Conservation (phyloP, 2,888 invertebrate species). For the Agonopterix heracliana region DNA sequence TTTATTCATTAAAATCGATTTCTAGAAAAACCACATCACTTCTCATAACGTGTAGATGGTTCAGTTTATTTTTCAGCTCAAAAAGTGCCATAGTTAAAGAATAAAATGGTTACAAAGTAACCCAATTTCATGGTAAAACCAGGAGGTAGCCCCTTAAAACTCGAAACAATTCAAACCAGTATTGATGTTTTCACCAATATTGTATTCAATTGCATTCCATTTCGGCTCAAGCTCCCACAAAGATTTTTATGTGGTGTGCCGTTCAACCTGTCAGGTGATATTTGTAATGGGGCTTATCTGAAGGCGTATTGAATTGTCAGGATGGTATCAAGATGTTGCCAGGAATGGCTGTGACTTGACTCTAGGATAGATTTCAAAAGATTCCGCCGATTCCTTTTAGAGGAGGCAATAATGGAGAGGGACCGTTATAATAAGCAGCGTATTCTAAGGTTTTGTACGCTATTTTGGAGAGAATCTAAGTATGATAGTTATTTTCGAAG, state of each 20-base stretch:
- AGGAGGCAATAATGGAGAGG: constrained; percentile 22
- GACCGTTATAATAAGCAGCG: neutral
- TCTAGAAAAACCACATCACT: too few relatives aligned
- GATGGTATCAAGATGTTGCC: constrained; percentile 40
- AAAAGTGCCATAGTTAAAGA: too few relatives aligned
- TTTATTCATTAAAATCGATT: too few relatives aligned
- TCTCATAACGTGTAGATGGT: too few relatives aligned
- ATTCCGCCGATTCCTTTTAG: constrained; percentile 27
- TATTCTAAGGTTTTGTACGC: too few relatives aligned
- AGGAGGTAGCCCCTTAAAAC: too few relatives aligned
- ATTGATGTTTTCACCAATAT: constrained; percentile 17
- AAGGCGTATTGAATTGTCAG: constrained; percentile 60
- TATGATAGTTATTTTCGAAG: too few relatives aligned
- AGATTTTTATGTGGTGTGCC: constrained; percentile 44
- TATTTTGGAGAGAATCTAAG: too few relatives aligned
- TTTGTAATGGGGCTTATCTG: constrained; percentile 51
- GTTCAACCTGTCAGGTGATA: constrained; percentile 42
- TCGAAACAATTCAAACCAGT: neutral
- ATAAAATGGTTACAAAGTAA: too few relatives aligned
- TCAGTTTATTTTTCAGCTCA: too few relatives aligned
- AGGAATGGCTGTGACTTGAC: constrained; percentile 33
- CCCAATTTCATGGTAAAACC: too few relatives aligned
- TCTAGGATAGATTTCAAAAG: constrained; percentile 41
- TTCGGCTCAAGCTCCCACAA: constrained; percentile 26
- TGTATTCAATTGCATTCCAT: constrained; percentile 29